A percentile compares a stretch with the other conserved stretches of the same genome.
Evolutionary conservation across 1,140 invertebrate species (phyloP).

Genomic region (Nylanderia fulva): DNA sequence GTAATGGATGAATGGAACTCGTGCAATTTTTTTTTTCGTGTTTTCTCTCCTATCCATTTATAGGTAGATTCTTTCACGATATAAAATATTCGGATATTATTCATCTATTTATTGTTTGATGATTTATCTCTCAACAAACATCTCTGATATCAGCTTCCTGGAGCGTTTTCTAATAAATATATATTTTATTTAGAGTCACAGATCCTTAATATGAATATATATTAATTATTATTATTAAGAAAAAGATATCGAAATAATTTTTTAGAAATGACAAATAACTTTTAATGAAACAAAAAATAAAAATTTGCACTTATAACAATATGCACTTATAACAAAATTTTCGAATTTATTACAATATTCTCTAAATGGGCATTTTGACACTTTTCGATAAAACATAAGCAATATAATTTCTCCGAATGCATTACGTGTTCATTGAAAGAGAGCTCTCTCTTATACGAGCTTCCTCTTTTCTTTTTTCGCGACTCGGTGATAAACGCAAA

Average conservation of each 20-base stretch:
- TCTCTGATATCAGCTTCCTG: no score
- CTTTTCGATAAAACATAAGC: background rate
- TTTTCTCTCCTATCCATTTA: no score
- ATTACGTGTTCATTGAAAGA: slow-evolving; percentile 19
- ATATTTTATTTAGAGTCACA: background rate
- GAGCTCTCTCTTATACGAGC: background rate
- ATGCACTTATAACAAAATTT: background rate
- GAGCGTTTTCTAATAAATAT: slow-evolving; percentile 9
- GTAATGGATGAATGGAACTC: no score
- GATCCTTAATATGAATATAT: background rate
- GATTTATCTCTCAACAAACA: no score
- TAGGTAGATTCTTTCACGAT: no score
- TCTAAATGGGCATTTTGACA: background rate
- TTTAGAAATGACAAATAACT: background rate
- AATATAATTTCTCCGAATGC: slow-evolving; percentile 38
- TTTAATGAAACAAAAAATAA: background rate
- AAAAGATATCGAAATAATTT: no score
- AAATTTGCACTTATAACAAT: background rate
- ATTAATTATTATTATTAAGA: no score
- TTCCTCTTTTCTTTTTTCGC: background rate
- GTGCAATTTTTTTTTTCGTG: no score
- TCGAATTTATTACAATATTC: background rate
- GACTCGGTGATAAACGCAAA: slow-evolving; percentile 2
- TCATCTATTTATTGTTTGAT: no score
- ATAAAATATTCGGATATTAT: no score